phyloP scores from a whole-genome alignment of 2,113 vertebrate species.

The Neogale vison region DNA sequence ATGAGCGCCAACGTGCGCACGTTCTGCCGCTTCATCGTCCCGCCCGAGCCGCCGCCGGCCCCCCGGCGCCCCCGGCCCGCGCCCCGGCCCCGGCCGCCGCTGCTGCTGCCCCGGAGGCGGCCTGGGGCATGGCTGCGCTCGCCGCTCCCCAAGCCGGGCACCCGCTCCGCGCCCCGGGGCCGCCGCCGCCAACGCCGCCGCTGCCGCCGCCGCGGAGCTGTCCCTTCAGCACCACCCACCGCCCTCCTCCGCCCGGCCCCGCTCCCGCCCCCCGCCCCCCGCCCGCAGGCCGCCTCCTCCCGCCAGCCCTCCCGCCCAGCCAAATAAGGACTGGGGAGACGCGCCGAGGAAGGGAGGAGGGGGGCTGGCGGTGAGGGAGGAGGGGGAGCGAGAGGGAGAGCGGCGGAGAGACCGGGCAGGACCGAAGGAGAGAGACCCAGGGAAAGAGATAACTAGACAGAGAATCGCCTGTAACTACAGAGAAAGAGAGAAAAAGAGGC shows the following conservation, averaged over 20 bases:
- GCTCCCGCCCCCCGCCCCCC: slow-evolving; percentile 61
- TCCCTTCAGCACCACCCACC: slow-evolving; percentile 93
- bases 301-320: slow-evolving; percentile 77
- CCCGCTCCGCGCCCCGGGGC: slow-evolving; percentile 63
- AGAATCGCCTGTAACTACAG: neutral
- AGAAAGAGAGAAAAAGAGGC: neutral
- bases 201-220: slow-evolving; percentile 86
- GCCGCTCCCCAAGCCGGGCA: slow-evolving; percentile 62
- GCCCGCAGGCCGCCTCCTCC: slow-evolving; percentile 68
- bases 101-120: slow-evolving; percentile 82
- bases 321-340: slow-evolving; percentile 80
- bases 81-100: slow-evolving; percentile 78
- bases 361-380: neutral
- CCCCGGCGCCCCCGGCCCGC: slow-evolving; percentile 79
- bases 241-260: slow-evolving; percentile 75
- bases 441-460: neutral
- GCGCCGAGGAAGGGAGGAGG: slow-evolving; percentile 51
- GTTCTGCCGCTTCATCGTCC: slow-evolving; percentile 98
- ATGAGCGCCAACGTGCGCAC: slow-evolving; percentile 95
- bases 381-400: neutral
- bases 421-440: neutral
- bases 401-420: neutral
- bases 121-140: slow-evolving; percentile 90
- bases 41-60: slow-evolving; percentile 71
- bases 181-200: slow-evolving; percentile 23